Base-by-base conservation (phyloP, 2,797 vertebrate genomes). In the Pitangus sulphuratus region DNA sequence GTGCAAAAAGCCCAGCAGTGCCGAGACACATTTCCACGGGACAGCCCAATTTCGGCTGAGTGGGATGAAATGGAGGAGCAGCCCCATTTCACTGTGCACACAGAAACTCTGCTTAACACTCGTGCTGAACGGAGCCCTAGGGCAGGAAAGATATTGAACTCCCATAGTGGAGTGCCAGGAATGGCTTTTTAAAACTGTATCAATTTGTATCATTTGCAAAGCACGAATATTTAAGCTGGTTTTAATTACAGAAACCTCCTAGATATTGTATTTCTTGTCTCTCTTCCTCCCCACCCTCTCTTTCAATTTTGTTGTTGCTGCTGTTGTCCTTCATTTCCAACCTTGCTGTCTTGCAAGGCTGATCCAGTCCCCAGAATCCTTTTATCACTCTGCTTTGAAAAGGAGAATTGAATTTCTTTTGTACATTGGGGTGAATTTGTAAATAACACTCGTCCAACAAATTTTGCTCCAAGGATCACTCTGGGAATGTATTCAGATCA, bases 401-500 rank as follows among this genome's bases (percentile, higher is more conserved):
- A 76, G 51, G 81, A 68, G 40, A 91, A 86, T 85, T 93, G 26
- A 70, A 85, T 96, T 95, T 96, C 90, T 95, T 83, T 92, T 84
- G 77, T 96, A 88, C 75, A 37, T 70, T 74, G 90, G 62, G 45
- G 51, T 70, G 87, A 95, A 94, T 92, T 97, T 94, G 82, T 94
- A 94, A 92, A 84, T 84, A 85, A 94, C 87, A 93, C 60, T 95
- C 1, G 3, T 87, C 95, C 93, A 74, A 95, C 90, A 93, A 79
- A 84, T 92, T 92, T 87, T 87, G 87, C 92, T 95, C 79, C 85
- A 84, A 92, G 90, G 89, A 94, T 84, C 85, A 71, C 89, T 93
- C 62, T 90, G 82, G 92, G 85, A 94, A 87, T 94, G 89, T 93
- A 89, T 87, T 91, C 80, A 93, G 92, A 96, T 96, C 93, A 94